Evolutionary conservation across 2,888 invertebrate genomes (phyloP).

Genomic region (Trichopoda pennipes): DNA sequence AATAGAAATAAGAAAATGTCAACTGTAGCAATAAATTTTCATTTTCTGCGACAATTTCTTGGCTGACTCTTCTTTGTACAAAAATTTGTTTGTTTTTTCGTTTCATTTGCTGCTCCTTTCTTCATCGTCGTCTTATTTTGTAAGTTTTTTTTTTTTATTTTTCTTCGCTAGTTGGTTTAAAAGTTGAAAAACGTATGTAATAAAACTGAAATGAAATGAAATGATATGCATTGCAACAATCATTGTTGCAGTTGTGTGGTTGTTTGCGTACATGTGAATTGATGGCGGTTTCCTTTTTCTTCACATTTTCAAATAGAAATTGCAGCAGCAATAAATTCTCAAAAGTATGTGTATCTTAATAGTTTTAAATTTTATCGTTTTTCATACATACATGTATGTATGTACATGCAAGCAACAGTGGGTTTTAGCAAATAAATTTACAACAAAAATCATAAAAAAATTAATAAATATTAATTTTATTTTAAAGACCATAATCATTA

Average conservation of each 20-base stretch:
- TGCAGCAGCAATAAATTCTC: slow-evolving; percentile 79
- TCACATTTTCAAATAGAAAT: slow-evolving; percentile 68
- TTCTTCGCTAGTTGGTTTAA: slow-evolving; percentile 25
- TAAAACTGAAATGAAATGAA: slow-evolving; percentile 44
- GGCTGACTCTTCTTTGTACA: slow-evolving; percentile 73
- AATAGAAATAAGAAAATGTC: slow-evolving; percentile 66
- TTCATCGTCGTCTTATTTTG: slow-evolving; percentile 69
- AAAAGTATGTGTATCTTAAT: slow-evolving; percentile 71
- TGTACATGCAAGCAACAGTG: slow-evolving; percentile 36
- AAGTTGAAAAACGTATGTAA: slow-evolving; percentile 26
- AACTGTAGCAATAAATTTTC: slow-evolving; percentile 64
- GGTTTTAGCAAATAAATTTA: not conserved
- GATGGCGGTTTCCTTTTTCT: slow-evolving; percentile 60
- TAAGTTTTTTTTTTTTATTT: not conserved
- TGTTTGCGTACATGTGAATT: slow-evolving; percentile 39
- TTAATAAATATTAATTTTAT: too few relatives aligned
- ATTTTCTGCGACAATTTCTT: slow-evolving; percentile 74
- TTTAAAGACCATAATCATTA: too few relatives aligned
- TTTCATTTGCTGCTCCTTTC: slow-evolving; percentile 29
- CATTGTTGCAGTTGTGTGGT: slow-evolving; percentile 38
- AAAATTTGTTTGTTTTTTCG: slow-evolving; percentile 67
- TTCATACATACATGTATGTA: too few relatives aligned
- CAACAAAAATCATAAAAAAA: too few relatives aligned
- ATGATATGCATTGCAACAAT: slow-evolving; percentile 58
- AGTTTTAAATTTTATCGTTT: slow-evolving; percentile 67